Conservation (phyloP, 2,113 vertebrate genomes). For the Phoenicopterus ruber region DNA sequence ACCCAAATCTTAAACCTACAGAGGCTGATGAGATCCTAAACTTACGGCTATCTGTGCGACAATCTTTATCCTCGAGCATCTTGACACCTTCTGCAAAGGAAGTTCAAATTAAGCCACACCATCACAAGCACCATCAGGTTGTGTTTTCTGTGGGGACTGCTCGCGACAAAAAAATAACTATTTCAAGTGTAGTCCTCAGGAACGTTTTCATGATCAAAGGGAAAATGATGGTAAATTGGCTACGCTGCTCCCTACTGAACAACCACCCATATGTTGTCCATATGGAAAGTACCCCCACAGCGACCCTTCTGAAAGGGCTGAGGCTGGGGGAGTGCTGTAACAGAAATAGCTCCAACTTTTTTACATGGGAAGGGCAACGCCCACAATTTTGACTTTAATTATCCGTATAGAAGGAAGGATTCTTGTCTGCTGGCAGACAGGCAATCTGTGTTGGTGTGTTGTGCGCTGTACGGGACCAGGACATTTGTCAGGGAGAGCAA, state of each 20-base stretch:
- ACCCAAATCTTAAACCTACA: background rate
- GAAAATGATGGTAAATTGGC: background rate
- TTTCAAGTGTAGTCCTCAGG: background rate
- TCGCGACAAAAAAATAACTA: background rate
- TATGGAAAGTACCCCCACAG: background rate
- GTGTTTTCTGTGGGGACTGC: background rate
- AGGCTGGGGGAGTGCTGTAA: background rate
- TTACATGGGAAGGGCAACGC: background rate
- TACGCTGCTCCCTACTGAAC: background rate
- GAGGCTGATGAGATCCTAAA: background rate
- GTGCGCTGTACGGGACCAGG: background rate
- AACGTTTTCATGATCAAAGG: background rate
- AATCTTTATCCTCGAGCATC: background rate
- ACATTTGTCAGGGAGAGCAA: background rate
- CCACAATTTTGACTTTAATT: background rate
- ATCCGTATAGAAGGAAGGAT: background rate
- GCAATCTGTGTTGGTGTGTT: background rate
- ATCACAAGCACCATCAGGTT: background rate
- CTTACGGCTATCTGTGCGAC: background rate
- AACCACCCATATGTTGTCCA: background rate
- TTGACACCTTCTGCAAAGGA: rapidly evolving
- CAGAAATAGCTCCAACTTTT: background rate
- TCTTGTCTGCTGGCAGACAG: background rate
- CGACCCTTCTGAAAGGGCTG: background rate
- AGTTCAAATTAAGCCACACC: background rate